Conservation (phyloP, 2,113 vertebrate species). For the Coturnix japonica region DNA sequence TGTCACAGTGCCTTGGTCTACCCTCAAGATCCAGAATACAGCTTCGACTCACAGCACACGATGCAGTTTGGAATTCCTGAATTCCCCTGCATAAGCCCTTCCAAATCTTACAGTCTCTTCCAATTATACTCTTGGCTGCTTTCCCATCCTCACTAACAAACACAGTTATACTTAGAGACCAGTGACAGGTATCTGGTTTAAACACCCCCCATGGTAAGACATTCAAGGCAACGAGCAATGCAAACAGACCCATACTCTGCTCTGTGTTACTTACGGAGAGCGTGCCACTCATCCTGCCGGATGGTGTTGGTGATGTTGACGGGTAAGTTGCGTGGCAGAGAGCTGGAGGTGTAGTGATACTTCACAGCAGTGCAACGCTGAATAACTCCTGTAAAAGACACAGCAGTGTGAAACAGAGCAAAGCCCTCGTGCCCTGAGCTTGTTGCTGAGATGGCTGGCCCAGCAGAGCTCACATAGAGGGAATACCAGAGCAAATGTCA, state of each 20-base stretch:
- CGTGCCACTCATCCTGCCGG: conserved; percentile 92
- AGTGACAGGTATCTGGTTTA: rapidly evolving
- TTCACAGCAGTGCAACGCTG: conserved; percentile 89
- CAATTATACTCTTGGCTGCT: neutral
- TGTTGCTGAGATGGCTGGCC: neutral
- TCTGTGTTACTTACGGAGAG: conserved; percentile 85
- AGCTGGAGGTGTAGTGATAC: conserved; percentile 93
- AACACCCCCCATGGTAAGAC: neutral
- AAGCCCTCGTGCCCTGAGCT: neutral
- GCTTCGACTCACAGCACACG: neutral
- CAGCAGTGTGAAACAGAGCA: neutral
- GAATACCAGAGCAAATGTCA: neutral
- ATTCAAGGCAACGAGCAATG: neutral
- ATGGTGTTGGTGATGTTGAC: conserved; percentile 91
- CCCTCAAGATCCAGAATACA: neutral
- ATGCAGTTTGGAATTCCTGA: neutral
- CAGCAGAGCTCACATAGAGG: neutral
- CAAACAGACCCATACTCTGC: rapidly evolving
- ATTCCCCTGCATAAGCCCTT: neutral
- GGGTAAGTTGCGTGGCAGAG: conserved; percentile 87
- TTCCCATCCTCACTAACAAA: neutral
- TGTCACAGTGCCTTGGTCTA: neutral
- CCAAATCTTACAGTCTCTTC: neutral
- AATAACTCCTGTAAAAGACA: conserved; percentile 80
- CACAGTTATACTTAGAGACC: neutral